These are phyloP conservation scores for Palloptera scutellata DNA, from an alignment of 2,888 invertebrate genomes.

Conservation along the genomic window DNA sequence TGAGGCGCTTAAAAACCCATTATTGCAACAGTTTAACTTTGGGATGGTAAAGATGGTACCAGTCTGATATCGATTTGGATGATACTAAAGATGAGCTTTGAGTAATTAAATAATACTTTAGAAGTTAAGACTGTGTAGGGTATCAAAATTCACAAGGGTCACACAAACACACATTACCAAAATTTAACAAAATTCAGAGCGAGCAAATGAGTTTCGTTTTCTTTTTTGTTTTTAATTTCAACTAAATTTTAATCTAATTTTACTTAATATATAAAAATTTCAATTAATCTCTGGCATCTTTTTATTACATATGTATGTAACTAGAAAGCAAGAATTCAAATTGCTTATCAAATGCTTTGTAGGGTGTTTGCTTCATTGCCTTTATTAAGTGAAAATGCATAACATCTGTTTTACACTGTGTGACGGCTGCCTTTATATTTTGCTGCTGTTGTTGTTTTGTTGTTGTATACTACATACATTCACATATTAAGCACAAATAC, in stretches of 20 bases:
- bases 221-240: background rate
- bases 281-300: too few species aligned
- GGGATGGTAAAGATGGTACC: constrained; percentile 97
- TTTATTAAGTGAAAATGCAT: constrained; percentile 8
- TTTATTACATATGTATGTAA: too few species aligned
- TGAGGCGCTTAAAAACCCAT: constrained; percentile 81
- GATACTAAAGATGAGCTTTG: constrained; percentile 65
- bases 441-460: constrained; percentile 6
- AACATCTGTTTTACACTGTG: too few species aligned
- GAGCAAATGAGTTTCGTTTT: constrained; percentile 10
- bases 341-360: too few species aligned
- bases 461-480: too few species aligned
- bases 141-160: background rate
- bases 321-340: too few species aligned
- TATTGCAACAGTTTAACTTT: constrained; percentile 74
- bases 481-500: too few species aligned
- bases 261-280: background rate
- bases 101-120: background rate
- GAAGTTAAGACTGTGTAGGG: background rate
- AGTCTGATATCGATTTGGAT: constrained; percentile 87
- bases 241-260: background rate
- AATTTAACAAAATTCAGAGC: too few species aligned
- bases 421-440: background rate
- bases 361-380: too few species aligned
- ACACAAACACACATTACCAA: constrained; percentile 14